These are phyloP conservation scores for Ctena decussata DNA, from an alignment of 2,888 invertebrate species.

Conservation along the genomic window DNA sequence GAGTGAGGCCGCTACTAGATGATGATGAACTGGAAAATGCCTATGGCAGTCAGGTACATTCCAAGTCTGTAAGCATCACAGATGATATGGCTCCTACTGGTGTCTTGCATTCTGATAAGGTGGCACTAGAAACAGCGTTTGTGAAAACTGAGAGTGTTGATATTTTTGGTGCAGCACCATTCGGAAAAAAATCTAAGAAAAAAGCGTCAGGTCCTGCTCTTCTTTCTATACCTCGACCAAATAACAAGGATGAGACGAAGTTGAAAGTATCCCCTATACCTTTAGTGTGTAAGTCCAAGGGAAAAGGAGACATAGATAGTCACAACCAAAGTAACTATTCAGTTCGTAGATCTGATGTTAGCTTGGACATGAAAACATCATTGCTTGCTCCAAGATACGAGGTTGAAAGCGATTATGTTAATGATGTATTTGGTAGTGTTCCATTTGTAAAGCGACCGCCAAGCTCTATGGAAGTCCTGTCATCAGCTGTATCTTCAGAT, in stretches of 20 bases:
- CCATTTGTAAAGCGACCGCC: conserved; percentile 76
- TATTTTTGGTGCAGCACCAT: conserved; percentile 85
- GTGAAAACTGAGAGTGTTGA: conserved; percentile 68
- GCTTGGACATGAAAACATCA: neutral
- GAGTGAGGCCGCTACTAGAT: conserved; percentile 91
- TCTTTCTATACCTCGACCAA: neutral
- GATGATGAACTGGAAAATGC: conserved; percentile 91
- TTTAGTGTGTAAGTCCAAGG: conserved; percentile 47
- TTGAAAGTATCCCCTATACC: conserved; percentile 14
- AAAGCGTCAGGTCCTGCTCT: conserved; percentile 55
- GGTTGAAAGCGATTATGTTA: conserved; percentile 40
- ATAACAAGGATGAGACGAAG: conserved; percentile 1
- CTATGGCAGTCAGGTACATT: conserved; percentile 62
- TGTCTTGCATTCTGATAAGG: conserved; percentile 42
- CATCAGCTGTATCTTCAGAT: conserved; percentile 27
- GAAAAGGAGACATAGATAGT: conserved; percentile 22
- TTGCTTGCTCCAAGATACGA: conserved; percentile 27
- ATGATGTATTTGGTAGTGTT: conserved; percentile 83
- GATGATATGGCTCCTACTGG: conserved; percentile 45
- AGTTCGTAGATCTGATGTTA: conserved; percentile 7
- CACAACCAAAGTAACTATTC: conserved; percentile 36
- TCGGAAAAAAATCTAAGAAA: conserved; percentile 75
- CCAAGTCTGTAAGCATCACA: conserved; percentile 1
- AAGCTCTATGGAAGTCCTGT: conserved; percentile 60
- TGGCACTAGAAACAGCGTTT: conserved; percentile 55